Conservation (phyloP, 1,140 invertebrate species). For the Branchinecta lynchi region DNA sequence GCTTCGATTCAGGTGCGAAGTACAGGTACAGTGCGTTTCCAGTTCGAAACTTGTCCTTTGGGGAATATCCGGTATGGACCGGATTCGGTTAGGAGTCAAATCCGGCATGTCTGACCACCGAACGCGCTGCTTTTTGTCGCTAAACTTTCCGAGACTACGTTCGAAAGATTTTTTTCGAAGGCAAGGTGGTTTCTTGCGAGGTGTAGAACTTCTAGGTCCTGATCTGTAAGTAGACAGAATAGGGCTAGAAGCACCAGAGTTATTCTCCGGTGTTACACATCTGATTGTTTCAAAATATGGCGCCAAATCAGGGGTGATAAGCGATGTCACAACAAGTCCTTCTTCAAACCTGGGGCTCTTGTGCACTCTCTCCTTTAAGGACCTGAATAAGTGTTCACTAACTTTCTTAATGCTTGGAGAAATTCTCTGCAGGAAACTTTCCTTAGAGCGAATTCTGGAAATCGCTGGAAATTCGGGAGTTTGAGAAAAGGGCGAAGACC, state of each 20-base stretch:
- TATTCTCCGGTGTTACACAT: not conserved
- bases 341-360: not conserved
- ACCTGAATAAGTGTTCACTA: not conserved
- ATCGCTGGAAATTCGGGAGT: no score
- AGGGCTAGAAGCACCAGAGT: not conserved
- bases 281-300: not conserved
- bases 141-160: not conserved
- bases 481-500: no score
- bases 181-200: not conserved
- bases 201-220: not conserved
- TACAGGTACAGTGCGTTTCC: not conserved
- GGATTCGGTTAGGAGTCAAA: not conserved
- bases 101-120: conserved; percentile 4
- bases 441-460: not conserved
- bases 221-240: not conserved
- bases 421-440: not conserved
- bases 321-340: not conserved
- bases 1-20: not conserved
- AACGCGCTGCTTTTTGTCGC: not conserved
- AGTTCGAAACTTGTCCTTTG: not conserved
- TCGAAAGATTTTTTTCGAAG: not conserved
- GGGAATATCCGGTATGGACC: no score
- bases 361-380: not conserved
- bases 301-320: not conserved
- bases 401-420: conserved; percentile 1